Percentiles rank a stretch among this genome's conserved stretches.
These are phyloP conservation scores for Hycleus phaleratus DNA, from an alignment of 1,140 invertebrate species.

Conservation along the genomic window DNA sequence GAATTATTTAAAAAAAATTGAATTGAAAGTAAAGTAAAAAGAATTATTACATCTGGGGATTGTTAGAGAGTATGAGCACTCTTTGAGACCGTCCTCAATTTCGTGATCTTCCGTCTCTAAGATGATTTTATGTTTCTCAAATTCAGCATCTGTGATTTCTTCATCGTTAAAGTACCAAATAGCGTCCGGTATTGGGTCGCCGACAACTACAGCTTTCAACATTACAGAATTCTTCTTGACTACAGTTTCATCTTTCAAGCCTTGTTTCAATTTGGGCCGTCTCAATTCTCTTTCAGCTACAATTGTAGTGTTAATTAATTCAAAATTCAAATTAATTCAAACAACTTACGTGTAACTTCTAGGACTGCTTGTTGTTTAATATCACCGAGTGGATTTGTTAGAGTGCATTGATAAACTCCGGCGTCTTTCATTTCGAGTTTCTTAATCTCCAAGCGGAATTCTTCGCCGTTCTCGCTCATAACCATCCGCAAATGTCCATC, in stretches of 20 bases:
- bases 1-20: not conserved
- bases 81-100: slow-evolving; percentile 63
- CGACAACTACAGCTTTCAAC: slow-evolving; percentile 70
- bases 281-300: slow-evolving; percentile 64
- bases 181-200: slow-evolving; percentile 63
- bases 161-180: slow-evolving; percentile 48
- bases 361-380: slow-evolving; percentile 60
- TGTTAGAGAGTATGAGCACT: slow-evolving; percentile 62
- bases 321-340: not conserved
- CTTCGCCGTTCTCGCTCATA: slow-evolving; percentile 60
- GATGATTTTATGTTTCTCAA: slow-evolving; percentile 40
- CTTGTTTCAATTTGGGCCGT: slow-evolving; percentile 62
- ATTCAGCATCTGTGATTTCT: slow-evolving; percentile 42
- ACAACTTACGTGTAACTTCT: slow-evolving; percentile 56
- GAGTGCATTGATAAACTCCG: slow-evolving; percentile 66
- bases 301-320: not conserved
- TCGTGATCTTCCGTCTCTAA: slow-evolving; percentile 52
- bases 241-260: slow-evolving; percentile 57
- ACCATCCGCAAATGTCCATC: slow-evolving; percentile 41
- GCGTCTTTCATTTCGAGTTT: slow-evolving; percentile 62
- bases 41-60: slow-evolving; percentile 50
- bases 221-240: slow-evolving; percentile 62
- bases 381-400: slow-evolving; percentile 70
- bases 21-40: not conserved
- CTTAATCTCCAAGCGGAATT: slow-evolving; percentile 61